Percentiles rank a stretch among this genome's conserved stretches.
Conservation (phyloP, 1,140 invertebrate genomes). For the Pristionchus pacificus region DNA sequence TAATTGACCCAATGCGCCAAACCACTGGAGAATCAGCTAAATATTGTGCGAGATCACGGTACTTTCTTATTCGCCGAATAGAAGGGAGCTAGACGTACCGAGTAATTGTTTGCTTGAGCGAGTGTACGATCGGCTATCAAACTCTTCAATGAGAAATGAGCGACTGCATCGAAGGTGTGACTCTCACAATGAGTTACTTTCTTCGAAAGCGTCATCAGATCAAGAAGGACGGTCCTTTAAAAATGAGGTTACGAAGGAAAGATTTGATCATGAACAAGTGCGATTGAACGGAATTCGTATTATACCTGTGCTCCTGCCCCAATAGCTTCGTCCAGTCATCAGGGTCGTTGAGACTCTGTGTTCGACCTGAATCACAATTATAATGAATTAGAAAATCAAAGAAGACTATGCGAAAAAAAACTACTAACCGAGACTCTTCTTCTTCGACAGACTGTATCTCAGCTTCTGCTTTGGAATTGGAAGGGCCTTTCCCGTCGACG, state of each 20-base stretch:
- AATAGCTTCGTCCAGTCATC: not conserved
- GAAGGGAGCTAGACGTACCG: no score
- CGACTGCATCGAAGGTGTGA: slow-evolving; percentile 19
- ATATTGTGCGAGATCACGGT: no score
- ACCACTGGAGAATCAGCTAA: no score
- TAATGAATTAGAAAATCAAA: no score
- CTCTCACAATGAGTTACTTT: not conserved
- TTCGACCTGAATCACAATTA: no score
- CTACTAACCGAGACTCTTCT: slow-evolving; percentile 23
- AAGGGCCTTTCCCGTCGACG: not conserved
- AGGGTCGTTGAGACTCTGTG: no score
- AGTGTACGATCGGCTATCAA: slow-evolving; percentile 26
- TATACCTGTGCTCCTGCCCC: not conserved
- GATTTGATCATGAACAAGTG: no score
- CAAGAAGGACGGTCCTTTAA: not conserved
- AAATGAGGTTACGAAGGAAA: not conserved
- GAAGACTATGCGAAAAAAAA: no score
- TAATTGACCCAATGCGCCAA: no score
- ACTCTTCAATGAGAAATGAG: slow-evolving; percentile 25
- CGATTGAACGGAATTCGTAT: no score
- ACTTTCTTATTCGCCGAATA: no score
- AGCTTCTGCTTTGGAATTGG: slow-evolving; percentile 11
- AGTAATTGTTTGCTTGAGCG: not conserved
- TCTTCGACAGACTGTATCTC: slow-evolving; percentile 20
- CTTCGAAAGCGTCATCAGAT: not conserved